These are phyloP conservation scores for Heterotis niloticus DNA, from an alignment of 2,113 vertebrate species.

Conservation along the genomic window DNA sequence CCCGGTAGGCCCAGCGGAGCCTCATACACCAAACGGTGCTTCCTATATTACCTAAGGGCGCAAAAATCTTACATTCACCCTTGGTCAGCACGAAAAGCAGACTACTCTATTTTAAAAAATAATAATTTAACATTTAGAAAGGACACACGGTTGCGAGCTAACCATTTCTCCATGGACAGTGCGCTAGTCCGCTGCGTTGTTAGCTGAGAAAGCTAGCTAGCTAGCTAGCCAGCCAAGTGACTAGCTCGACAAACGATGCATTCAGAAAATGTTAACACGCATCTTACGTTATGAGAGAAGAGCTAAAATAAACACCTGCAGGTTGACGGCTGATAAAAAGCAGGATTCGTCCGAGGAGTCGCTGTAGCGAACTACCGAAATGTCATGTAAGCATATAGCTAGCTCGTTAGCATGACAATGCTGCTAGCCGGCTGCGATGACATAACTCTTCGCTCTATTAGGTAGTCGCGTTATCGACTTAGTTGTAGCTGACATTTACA, in stretches of 20 bases:
- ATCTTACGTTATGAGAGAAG: not conserved
- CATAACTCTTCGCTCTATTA: not conserved
- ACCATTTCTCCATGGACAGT: not conserved
- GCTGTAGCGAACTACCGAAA: too few species aligned
- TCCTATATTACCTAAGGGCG: too few species aligned
- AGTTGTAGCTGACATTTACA: not conserved
- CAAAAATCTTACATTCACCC: not conserved
- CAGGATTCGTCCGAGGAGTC: too few species aligned
- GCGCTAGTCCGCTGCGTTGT: not conserved
- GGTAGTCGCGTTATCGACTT: too few species aligned
- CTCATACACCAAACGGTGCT: not conserved
- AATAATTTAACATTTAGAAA: not conserved
- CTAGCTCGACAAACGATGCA: not conserved
- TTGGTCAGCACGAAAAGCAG: not conserved
- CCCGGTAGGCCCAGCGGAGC: constrained; percentile 3
- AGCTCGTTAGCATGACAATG: not conserved
- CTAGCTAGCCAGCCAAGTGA: not conserved
- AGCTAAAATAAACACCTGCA: not conserved
- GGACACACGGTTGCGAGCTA: not conserved
- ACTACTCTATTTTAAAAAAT: not conserved
- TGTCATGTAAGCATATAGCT: not conserved
- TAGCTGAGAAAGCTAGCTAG: not conserved
- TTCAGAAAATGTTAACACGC: not conserved
- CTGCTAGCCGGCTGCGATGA: not conserved
- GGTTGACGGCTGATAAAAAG: not conserved